A percentile compares a stretch with the other conserved stretches of the same genome.
phyloP scores from a whole-genome alignment of 2,888 invertebrate species.

The Drosophila gaucha region DNA sequence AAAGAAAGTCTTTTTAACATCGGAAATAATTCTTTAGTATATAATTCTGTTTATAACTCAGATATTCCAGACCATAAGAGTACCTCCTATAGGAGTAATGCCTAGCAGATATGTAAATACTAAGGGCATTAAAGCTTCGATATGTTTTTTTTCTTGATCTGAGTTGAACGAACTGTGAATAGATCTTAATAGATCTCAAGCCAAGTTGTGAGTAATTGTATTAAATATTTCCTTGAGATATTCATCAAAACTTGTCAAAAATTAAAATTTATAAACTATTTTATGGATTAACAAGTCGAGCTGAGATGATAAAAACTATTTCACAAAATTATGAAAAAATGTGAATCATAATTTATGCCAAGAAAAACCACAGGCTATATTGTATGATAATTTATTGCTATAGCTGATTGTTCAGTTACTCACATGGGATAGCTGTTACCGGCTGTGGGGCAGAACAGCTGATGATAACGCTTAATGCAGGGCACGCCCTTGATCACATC shows the following conservation, averaged over 20 bases:
- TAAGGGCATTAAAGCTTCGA: background rate
- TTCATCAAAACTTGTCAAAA: background rate
- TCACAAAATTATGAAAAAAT: background rate
- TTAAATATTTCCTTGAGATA: slow-evolving; percentile 7
- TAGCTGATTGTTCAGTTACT: slow-evolving; percentile 82
- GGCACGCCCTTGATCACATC: slow-evolving; percentile 95
- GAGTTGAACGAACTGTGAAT: background rate
- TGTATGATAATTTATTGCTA: background rate
- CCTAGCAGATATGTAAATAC: too few relatives aligned
- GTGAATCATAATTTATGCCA: background rate
- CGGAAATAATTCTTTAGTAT: too few relatives aligned
- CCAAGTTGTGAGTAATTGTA: background rate
- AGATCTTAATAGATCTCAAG: background rate
- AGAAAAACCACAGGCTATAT: slow-evolving; percentile 10
- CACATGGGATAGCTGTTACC: slow-evolving; percentile 96
- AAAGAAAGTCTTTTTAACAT: too few relatives aligned
- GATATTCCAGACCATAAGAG: too few relatives aligned
- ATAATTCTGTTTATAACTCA: too few relatives aligned
- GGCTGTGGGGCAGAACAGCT: slow-evolving; percentile 95
- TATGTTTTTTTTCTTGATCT: background rate
- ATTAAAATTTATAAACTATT: background rate
- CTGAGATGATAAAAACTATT: background rate
- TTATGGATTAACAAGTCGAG: background rate
- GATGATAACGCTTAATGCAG: slow-evolving; percentile 95
- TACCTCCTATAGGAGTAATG: too few relatives aligned